Evolutionary conservation across 2,888 invertebrate species (phyloP).

Genomic region (Eupeodes luniger): DNA sequence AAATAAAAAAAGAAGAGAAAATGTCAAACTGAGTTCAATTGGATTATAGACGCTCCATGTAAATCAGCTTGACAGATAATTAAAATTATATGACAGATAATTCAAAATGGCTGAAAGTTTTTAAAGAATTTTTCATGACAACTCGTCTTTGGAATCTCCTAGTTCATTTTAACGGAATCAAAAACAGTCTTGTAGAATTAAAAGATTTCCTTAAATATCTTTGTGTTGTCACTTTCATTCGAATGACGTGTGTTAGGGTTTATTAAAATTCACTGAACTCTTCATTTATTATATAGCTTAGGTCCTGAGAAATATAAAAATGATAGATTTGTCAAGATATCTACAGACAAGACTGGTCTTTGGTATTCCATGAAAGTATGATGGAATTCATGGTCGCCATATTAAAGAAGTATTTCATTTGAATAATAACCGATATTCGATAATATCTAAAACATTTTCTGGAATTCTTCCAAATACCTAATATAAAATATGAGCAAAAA

Average conservation of each 20-base stretch:
- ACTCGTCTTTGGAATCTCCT: background rate
- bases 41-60: too few species aligned
- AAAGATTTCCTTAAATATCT: conserved; percentile 17
- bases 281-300: conserved; percentile 48
- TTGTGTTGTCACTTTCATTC: background rate
- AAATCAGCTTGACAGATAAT: too few species aligned
- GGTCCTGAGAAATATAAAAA: background rate
- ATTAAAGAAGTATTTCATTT: conserved; percentile 28
- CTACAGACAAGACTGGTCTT: background rate
- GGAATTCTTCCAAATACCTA: conserved; percentile 19
- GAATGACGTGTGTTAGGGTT: conserved; percentile 62
- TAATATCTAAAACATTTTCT: background rate
- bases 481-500: background rate
- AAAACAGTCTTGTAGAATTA: background rate
- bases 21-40: too few species aligned
- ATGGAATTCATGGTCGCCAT: conserved; percentile 31
- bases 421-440: conserved; percentile 60
- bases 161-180: conserved; percentile 16
- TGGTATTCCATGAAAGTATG: conserved; percentile 44
- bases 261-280: conserved; percentile 71
- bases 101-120: too few species aligned
- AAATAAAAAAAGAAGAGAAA: too few species aligned
- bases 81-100: too few species aligned
- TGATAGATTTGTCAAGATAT: conserved; percentile 5
- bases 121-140: too few species aligned